These are phyloP conservation scores for Macrotrachela quadricornifera DNA, from an alignment of 1,140 invertebrate species.

Conservation along the genomic window DNA sequence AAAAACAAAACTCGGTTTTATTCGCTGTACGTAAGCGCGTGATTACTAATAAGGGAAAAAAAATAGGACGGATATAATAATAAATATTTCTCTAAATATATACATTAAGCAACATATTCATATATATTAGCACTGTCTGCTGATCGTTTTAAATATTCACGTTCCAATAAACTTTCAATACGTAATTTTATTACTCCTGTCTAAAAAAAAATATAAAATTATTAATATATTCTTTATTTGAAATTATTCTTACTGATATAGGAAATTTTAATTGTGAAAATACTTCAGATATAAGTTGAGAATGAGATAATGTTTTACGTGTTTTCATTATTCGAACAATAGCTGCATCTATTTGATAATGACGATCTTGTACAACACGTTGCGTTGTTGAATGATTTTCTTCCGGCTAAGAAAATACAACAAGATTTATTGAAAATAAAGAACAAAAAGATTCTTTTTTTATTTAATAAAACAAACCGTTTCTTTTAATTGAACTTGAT, in stretches of 20 bases:
- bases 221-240: too few relatives aligned
- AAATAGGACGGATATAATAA: too few relatives aligned
- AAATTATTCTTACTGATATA: too few relatives aligned
- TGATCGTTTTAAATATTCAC: background rate
- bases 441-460: too few relatives aligned
- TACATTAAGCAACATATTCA: background rate
- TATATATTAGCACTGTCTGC: background rate
- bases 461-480: constrained; percentile 44
- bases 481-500: constrained; percentile 99
- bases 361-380: constrained; percentile 87
- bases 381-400: constrained; percentile 95
- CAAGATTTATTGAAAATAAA: too few relatives aligned
- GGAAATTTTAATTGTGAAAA: constrained; percentile 20
- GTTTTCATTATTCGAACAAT: constrained; percentile 99
- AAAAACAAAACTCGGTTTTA: too few relatives aligned
- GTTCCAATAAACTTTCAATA: background rate
- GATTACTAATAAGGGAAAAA: too few relatives aligned
- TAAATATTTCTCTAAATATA: background rate
- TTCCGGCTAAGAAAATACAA: constrained; percentile 49
- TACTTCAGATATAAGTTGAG: constrained; percentile 80
- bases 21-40: too few relatives aligned
- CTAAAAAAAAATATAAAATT: background rate
- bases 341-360: constrained; percentile 96
- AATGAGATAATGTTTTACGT: constrained; percentile 79
- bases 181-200: background rate